These are phyloP conservation scores for Euwallacea fornicatus DNA, from an alignment of 1,140 invertebrate species.

Conservation along the genomic window DNA sequence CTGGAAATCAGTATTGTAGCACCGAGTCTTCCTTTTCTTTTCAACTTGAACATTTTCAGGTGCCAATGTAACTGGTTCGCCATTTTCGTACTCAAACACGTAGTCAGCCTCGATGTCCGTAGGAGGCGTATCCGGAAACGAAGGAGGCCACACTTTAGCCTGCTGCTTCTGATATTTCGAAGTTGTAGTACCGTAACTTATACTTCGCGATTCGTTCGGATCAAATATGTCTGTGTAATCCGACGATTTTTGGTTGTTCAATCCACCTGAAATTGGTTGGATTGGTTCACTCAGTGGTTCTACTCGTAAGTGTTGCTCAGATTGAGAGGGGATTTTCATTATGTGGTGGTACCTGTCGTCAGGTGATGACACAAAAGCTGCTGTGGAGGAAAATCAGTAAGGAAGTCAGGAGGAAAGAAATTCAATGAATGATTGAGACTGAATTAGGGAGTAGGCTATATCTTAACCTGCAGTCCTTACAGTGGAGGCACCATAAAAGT, in stretches of 20 bases:
- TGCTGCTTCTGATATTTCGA: constrained; percentile 8
- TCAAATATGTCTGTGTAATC: constrained; percentile 42
- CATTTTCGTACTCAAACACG: constrained; percentile 47
- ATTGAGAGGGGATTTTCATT: constrained; percentile 20
- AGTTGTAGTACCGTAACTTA: constrained; percentile 17
- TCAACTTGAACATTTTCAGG: constrained; percentile 37
- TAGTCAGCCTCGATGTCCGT: constrained; percentile 59
- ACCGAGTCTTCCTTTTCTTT: constrained; percentile 29
- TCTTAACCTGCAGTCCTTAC: not conserved
- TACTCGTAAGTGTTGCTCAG: not conserved
- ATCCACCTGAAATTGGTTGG: constrained; percentile 13
- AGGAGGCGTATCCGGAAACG: constrained; percentile 41
- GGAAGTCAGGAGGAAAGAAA: too few relatives aligned
- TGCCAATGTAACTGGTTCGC: constrained; percentile 37
- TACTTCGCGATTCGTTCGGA: constrained; percentile 21
- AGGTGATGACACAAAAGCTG: not conserved
- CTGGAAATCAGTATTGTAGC: constrained; percentile 43
- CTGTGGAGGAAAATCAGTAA: too few relatives aligned
- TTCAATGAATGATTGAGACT: too few relatives aligned
- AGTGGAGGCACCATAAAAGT: not conserved
- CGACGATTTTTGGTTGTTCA: constrained; percentile 27
- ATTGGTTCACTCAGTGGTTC: constrained; percentile 19
- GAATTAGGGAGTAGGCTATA: too few relatives aligned
- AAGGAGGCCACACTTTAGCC: constrained; percentile 44
- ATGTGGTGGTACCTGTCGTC: constrained; percentile 4